Percentiles rank a stretch among this genome's conserved stretches.
Conservation (phyloP, 2,113 vertebrate genomes). For the Lethenteron reissneri region DNA sequence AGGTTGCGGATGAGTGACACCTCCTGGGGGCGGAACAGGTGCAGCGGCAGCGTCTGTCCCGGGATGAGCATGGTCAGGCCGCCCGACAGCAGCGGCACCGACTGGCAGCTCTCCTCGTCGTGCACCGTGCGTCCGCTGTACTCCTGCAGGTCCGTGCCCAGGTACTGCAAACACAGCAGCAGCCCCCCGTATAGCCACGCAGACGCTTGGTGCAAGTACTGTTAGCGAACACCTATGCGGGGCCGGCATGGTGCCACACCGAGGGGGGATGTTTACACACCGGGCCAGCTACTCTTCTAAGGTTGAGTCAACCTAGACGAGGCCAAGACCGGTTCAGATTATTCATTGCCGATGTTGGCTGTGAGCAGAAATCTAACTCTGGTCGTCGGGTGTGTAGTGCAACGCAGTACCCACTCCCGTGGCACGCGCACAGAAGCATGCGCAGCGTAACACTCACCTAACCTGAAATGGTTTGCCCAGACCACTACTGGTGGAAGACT, state of each 20-base stretch:
- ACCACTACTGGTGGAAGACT: no score
- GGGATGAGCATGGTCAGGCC: slow-evolving; percentile 68
- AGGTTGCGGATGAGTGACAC: slow-evolving; percentile 88
- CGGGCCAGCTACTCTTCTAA: neutral
- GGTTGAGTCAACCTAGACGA: neutral
- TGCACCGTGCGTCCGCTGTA: slow-evolving; percentile 79
- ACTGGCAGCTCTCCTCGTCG: slow-evolving; percentile 76
- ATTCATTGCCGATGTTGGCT: no score
- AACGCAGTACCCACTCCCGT: no score
- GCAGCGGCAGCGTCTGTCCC: slow-evolving; percentile 74
- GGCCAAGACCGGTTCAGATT: no score
- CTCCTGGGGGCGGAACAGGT: slow-evolving; percentile 76
- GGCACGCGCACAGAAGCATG: no score
- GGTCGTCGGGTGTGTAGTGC: no score
- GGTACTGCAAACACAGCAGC: slow-evolving; percentile 31
- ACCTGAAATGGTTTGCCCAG: no score
- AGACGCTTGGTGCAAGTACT: neutral
- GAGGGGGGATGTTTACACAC: neutral
- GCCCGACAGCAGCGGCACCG: slow-evolving; percentile 65
- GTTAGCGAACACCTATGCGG: neutral
- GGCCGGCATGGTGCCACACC: neutral
- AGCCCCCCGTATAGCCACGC: neutral
- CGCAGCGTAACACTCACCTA: no score
- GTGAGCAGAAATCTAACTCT: no score
- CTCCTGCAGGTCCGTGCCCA: slow-evolving; percentile 91